Percentiles rank a stretch among this genome's conserved stretches.
phyloP scores from a whole-genome alignment of 2,888 invertebrate species.

The Heliconius ethilla region DNA sequence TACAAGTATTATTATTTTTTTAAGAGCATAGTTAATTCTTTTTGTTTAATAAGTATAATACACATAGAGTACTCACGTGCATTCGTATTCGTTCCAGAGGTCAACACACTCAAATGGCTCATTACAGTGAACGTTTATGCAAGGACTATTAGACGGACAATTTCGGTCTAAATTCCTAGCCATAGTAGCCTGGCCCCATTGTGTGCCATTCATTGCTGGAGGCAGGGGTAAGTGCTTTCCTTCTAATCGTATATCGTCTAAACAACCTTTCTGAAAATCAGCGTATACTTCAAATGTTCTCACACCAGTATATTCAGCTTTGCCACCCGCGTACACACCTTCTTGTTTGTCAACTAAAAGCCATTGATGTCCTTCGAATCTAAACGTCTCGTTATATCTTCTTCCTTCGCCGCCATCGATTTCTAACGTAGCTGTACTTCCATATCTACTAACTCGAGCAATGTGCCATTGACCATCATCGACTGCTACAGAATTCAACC shows the following conservation, averaged over 20 bases:
- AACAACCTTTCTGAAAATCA: constrained; percentile 94
- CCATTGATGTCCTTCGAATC: constrained; percentile 95
- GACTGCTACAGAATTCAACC: constrained; percentile 93
- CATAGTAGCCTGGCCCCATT: constrained; percentile 98
- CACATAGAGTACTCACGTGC: constrained; percentile 90
- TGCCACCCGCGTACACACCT: constrained; percentile 97
- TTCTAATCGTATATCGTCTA: constrained; percentile 90
- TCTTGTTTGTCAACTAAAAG: constrained; percentile 95
- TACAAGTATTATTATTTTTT: background rate
- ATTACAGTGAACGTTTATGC: constrained; percentile 95
- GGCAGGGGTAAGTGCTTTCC: constrained; percentile 97
- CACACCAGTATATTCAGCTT: constrained; percentile 96
- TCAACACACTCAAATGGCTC: constrained; percentile 97
- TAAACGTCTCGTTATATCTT: constrained; percentile 95
- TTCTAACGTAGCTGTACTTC: constrained; percentile 95
- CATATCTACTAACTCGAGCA: constrained; percentile 94
- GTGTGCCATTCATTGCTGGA: constrained; percentile 96
- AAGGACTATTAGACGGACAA: constrained; percentile 97
- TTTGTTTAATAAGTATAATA: background rate
- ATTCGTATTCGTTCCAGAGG: constrained; percentile 98
- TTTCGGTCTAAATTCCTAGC: constrained; percentile 94
- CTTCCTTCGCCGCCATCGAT: constrained; percentile 97
- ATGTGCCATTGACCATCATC: constrained; percentile 99
- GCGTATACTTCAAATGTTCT: constrained; percentile 96
- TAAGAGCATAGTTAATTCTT: background rate